Conservation (phyloP, 1,140 invertebrate genomes). For the Drosophila setifemur region DNA sequence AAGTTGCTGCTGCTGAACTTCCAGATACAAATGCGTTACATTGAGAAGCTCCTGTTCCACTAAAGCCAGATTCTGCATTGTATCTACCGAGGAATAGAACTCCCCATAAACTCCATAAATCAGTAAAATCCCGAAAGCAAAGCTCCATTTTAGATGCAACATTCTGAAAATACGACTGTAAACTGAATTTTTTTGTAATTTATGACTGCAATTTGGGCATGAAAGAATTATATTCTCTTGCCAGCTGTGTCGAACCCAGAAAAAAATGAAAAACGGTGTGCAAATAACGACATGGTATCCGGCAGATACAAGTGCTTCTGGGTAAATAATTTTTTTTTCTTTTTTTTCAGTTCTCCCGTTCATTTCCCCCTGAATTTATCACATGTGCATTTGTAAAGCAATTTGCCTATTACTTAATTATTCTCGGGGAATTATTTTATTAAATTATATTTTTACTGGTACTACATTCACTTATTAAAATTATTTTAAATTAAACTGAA, state of each 20-base stretch:
- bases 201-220: neutral
- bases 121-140: conserved; percentile 1
- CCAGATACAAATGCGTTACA: conserved; percentile 34
- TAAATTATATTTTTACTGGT: neutral
- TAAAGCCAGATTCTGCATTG: conserved; percentile 23
- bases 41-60: conserved; percentile 36
- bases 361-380: neutral
- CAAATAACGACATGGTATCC: conserved; percentile 29
- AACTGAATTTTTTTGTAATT: neutral
- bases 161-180: conserved; percentile 23
- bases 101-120: conserved; percentile 16
- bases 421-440: neutral
- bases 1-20: conserved; percentile 37
- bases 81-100: conserved; percentile 65
- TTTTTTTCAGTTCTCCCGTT: neutral
- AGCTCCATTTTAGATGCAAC: conserved; percentile 2
- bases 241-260: conserved; percentile 44
- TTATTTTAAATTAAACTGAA: neutral
- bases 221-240: conserved; percentile 8
- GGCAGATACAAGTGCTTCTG: conserved; percentile 12
- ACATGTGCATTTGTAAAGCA: neutral
- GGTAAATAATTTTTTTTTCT: conserved; percentile 19
- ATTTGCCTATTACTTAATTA: too few species aligned
- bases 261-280: conserved; percentile 19
- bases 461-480: neutral